These are phyloP conservation scores for Stramonita haemastoma DNA, from an alignment of 2,888 invertebrate species.

Conservation along the genomic window DNA sequence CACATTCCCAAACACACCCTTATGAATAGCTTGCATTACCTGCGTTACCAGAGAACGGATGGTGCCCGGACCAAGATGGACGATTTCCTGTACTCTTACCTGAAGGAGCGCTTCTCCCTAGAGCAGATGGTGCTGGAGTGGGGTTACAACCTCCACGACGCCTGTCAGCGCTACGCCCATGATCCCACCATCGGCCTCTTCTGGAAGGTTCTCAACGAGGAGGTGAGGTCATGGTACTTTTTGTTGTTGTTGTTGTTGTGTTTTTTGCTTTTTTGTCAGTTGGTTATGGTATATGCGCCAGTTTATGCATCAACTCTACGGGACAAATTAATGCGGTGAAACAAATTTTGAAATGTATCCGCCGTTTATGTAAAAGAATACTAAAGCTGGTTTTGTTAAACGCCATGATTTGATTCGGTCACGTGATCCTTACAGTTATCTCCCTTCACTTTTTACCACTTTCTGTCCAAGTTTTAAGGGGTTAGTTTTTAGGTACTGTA, in stretches of 20 bases:
- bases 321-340: no score
- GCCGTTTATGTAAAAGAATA: no score
- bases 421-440: no score
- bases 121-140: slow-evolving; percentile 75
- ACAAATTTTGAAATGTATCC: no score
- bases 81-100: slow-evolving; percentile 71
- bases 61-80: slow-evolving; percentile 60
- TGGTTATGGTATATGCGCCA: not conserved
- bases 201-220: slow-evolving; percentile 69
- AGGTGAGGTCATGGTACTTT: slow-evolving; percentile 57
- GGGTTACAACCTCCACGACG: slow-evolving; percentile 76
- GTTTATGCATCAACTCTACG: no score
- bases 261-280: no score
- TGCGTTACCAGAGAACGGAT: not conserved
- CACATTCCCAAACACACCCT: not conserved
- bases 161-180: slow-evolving; percentile 71
- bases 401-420: no score
- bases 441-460: no score
- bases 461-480: no score
- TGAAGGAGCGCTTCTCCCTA: slow-evolving; percentile 68
- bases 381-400: no score
- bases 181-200: slow-evolving; percentile 74
- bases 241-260: not conserved
- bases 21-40: not conserved
- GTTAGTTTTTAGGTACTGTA: no score